phyloP scores from a whole-genome alignment of 2,113 vertebrate genomes.

The Pangasianodon gigas region DNA sequence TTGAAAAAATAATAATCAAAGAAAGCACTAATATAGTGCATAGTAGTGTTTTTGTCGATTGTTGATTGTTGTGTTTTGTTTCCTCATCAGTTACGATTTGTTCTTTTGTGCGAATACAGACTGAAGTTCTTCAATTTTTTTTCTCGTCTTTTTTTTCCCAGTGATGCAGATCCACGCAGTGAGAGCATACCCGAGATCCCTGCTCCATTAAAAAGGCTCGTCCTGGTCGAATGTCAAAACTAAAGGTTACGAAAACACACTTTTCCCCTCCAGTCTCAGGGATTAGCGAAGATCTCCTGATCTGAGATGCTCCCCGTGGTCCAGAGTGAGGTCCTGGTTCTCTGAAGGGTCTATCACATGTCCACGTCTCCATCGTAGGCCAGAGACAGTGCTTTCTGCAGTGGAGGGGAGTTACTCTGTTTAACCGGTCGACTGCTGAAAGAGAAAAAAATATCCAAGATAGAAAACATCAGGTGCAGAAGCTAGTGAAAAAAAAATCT shows the following conservation, averaged over 20 bases:
- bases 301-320: conserved; percentile 27
- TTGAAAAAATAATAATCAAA: conserved; percentile 77
- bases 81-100: conserved; percentile 58
- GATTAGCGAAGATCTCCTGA: neutral
- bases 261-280: neutral
- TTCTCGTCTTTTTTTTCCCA: neutral
- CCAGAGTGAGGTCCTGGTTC: conserved; percentile 39
- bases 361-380: conserved; percentile 94
- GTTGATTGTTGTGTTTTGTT: conserved; percentile 61
- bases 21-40: conserved; percentile 97
- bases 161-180: neutral
- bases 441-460: neutral
- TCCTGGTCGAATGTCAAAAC: neutral
- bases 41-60: conserved; percentile 73
- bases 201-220: neutral
- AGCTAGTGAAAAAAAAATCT: neutral
- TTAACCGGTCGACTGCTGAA: conserved; percentile 84
- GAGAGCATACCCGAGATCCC: neutral
- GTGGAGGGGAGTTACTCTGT: conserved; percentile 80
- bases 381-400: conserved; percentile 93
- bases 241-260: neutral
- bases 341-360: conserved; percentile 77
- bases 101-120: conserved; percentile 5
- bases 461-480: conserved; percentile 4
- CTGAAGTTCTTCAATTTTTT: neutral